A percentile compares a stretch with the other conserved stretches of the same genome.
Evolutionary conservation across 2,113 vertebrate species (phyloP).

Genomic region (Apaloderma vittatum): DNA sequence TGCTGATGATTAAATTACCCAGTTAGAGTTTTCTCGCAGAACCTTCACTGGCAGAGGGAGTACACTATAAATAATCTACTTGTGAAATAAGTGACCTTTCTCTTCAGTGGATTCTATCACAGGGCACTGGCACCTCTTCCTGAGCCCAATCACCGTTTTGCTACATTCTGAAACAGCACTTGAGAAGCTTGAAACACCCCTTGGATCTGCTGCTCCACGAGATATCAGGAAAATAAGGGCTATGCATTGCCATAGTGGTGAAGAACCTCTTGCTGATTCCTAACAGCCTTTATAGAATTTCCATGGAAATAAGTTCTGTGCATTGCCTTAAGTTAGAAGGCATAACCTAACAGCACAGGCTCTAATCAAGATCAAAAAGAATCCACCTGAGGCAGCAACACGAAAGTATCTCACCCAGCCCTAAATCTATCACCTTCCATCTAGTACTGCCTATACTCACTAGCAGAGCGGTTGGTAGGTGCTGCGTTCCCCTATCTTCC

Average conservation of each 20-base stretch:
- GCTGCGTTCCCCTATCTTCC: neutral
- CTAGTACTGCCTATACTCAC: neutral
- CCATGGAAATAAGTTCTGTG: neutral
- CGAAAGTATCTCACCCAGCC: neutral
- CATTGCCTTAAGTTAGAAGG: neutral
- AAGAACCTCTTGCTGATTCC: neutral
- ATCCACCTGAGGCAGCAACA: neutral
- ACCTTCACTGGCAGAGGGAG: neutral
- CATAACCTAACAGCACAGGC: neutral
- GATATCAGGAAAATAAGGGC: neutral
- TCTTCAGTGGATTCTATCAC: neutral
- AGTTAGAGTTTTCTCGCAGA: neutral
- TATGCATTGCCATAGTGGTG: neutral
- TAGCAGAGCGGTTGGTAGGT: neutral
- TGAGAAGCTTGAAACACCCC: neutral
- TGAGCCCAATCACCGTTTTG: fast-evolving
- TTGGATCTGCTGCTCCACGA: neutral
- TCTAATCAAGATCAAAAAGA: neutral
- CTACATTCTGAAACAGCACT: neutral
- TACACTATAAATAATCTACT: neutral
- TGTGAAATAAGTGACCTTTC: neutral
- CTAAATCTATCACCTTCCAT: neutral
- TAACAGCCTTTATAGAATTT: neutral
- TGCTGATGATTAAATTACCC: neutral
- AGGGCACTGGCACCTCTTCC: neutral